Evolutionary conservation across 2,888 invertebrate species (phyloP).

Genomic region (Ochropleura leucogaster): DNA sequence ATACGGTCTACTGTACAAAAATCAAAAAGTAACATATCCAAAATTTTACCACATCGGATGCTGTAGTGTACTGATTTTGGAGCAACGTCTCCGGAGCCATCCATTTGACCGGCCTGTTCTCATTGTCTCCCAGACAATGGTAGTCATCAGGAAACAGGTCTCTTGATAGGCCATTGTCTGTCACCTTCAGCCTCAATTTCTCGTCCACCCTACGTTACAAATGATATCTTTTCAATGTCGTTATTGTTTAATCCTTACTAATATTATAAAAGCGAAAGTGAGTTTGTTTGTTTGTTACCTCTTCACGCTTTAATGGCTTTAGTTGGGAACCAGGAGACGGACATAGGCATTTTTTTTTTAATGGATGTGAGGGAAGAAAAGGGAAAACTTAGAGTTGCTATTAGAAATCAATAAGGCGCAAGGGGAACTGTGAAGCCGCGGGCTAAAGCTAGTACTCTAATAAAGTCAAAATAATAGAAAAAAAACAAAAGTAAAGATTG

Average conservation of each 20-base stretch:
- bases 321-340: too few relatives aligned
- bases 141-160: slow-evolving; percentile 98
- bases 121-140: slow-evolving; percentile 97
- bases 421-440: too few relatives aligned
- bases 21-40: neutral
- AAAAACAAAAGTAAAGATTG: neutral
- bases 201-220: slow-evolving; percentile 92
- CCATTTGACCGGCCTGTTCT: slow-evolving; percentile 98
- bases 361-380: too few relatives aligned
- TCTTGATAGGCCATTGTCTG: slow-evolving; percentile 96
- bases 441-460: neutral
- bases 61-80: slow-evolving; percentile 95
- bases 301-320: too few relatives aligned
- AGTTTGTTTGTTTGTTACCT: too few relatives aligned
- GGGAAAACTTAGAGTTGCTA: too few relatives aligned
- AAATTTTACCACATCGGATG: slow-evolving; percentile 95
- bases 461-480: neutral
- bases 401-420: too few relatives aligned
- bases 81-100: slow-evolving; percentile 96
- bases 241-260: neutral
- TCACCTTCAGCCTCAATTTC: slow-evolving; percentile 95
- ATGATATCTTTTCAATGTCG: neutral
- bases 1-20: too few relatives aligned
- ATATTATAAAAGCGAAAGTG: too few relatives aligned
- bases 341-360: too few relatives aligned